These are phyloP conservation scores for Paragorgia papillata DNA, from an alignment of 92 coral and sea anemone genomes.

Conservation along the genomic window DNA sequence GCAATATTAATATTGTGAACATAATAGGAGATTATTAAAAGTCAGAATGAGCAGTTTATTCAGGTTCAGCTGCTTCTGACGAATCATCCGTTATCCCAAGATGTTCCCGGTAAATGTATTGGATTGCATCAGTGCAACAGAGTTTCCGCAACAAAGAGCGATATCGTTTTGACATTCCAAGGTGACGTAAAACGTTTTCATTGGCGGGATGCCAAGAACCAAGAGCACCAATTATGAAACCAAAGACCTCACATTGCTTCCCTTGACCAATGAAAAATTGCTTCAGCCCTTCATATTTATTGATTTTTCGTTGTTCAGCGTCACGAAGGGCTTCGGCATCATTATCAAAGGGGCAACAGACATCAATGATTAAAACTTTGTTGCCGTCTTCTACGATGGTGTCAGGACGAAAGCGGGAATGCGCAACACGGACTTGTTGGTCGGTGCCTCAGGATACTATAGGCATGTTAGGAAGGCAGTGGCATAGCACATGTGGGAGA, in stretches of 20 bases:
- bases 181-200: no score
- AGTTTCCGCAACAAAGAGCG: constrained; percentile 31
- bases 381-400: constrained; percentile 23
- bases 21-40: no score
- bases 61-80: background rate
- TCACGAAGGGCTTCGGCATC: constrained; percentile 16
- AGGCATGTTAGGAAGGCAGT: constrained; percentile 14
- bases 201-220: no score
- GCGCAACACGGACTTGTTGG: constrained; percentile 9
- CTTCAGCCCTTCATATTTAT: no score
- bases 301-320: constrained; percentile 13
- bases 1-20: no score
- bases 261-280: no score
- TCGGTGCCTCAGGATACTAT: constrained; percentile 8
- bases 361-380: constrained; percentile 30
- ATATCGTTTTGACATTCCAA: constrained; percentile 40
- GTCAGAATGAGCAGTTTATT: no score
- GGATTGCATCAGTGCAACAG: constrained; percentile 44
- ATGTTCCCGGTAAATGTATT: no score
- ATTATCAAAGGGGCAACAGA: constrained; percentile 38
- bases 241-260: constrained; percentile 2
- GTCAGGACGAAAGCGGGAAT: constrained; percentile 31
- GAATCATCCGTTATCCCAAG: constrained; percentile 22
- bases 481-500: background rate
- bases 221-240: constrained; percentile 12